A percentile compares a stretch with the other conserved stretches of the same genome.
These are phyloP conservation scores for Opisthograptis luteolata DNA, from an alignment of 2,888 invertebrate species.

Conservation along the genomic window DNA sequence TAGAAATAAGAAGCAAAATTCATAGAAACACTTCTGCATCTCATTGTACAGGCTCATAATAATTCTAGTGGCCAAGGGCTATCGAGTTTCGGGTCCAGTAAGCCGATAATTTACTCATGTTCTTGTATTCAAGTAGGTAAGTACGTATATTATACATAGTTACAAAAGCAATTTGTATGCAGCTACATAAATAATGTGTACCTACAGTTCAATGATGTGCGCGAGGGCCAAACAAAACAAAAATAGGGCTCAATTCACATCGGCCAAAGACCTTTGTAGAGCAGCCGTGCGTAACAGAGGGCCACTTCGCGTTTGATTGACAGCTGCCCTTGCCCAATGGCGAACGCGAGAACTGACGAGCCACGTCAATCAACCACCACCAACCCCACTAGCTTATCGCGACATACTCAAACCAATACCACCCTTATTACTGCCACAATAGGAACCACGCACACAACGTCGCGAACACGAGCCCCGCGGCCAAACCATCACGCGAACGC, in stretches of 20 bases:
- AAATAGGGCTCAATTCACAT: constrained; percentile 35
- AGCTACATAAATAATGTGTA: constrained; percentile 32
- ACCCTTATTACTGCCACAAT: constrained; percentile 55
- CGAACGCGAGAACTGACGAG: constrained; percentile 90
- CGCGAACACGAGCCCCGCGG: constrained; percentile 59
- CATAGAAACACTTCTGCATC: constrained; percentile 47
- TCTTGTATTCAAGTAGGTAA: too few relatives aligned
- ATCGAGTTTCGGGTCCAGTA: constrained; percentile 76
- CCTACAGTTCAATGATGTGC: constrained; percentile 2
- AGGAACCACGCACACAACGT: constrained; percentile 52
- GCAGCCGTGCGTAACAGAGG: constrained; percentile 72
- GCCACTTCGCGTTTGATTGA: constrained; percentile 87
- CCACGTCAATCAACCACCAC: constrained; percentile 88
- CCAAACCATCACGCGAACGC: constrained; percentile 77
- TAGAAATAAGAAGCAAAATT: constrained; percentile 3
- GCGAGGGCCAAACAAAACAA: constrained; percentile 19
- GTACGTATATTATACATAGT: constrained; percentile 19
- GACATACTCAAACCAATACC: constrained; percentile 48
- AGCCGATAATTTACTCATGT: constrained; percentile 65
- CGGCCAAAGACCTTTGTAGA: constrained; percentile 48
- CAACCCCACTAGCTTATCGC: constrained; percentile 59
- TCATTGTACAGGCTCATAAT: constrained; percentile 49
- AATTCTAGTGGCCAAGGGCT: constrained; percentile 72
- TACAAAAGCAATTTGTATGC: too few relatives aligned
- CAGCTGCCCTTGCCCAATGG: constrained; percentile 91